Base-by-base conservation (phyloP, 2,797 vertebrate genomes). In the Holocentrus rufus region DNA sequence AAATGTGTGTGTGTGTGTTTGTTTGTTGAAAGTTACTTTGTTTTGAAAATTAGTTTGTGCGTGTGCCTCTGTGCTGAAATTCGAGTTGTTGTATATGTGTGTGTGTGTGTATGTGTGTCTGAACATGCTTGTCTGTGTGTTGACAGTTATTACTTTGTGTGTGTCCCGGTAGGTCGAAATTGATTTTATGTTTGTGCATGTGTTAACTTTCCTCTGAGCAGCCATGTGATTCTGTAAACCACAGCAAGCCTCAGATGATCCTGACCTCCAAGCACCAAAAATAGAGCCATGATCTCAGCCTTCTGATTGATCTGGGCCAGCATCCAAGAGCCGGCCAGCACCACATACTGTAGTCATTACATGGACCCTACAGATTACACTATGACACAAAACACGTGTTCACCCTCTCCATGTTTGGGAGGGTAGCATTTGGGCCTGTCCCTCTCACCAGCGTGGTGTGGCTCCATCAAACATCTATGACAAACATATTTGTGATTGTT, bases 341-440 rank as follows among this genome's bases (percentile, higher is more conserved):
- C 72, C 79, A 87, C 90, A 93, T 56, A 79, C 76, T 83, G 83
- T 67, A 83, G 85, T 87, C 85, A 91, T 92, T 90, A 91, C 71
- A 64, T 22, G 60, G 69, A 63, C 71, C 74, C 82, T 81, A 27
- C 34, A 52, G 82, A 88, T 91, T 89, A 89, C 59, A 70, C 58
- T 58, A 55, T 74, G 76, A 87, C 79, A 80, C 70, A 86, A 88
- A 93, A 92, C 89, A 91, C 74, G 79, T 87, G 89, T 74, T 81
- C 67, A 69, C 65, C 52, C 74, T 64, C 64, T 56, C 55, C 69
- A 67, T 72, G 76, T 79, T 58, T 74, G 59, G 57, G 55, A 59
- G 67, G 9, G 5, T 47, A 75, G 71, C 56, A 25, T 86, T 83
- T n/a, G 30, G 44, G 52, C 67, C 72, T 53, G 42, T 23, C 46